A percentile compares a stretch with the other conserved stretches of the same genome.
phyloP scores from a whole-genome alignment of 2,113 vertebrate genomes.

The Ailurus styani region DNA sequence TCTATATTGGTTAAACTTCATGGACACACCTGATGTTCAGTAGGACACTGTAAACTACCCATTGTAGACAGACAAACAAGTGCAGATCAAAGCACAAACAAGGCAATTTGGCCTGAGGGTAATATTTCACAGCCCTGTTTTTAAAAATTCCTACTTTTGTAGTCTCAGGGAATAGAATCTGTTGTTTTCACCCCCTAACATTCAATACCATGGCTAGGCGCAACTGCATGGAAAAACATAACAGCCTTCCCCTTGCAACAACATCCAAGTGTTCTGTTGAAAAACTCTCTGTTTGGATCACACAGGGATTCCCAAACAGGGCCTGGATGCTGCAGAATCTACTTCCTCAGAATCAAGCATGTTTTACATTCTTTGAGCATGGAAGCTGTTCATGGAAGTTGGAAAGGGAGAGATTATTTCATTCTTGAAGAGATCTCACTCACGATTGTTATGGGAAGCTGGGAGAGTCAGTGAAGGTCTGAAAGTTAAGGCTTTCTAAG shows the following conservation, averaged over 20 bases:
- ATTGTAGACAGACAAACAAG: background rate
- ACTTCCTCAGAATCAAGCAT: background rate
- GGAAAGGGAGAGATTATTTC: background rate
- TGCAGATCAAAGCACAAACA: background rate
- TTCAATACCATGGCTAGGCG: background rate
- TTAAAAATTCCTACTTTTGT: background rate
- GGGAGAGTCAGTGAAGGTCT: background rate
- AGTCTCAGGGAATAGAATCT: background rate
- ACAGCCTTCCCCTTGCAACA: background rate
- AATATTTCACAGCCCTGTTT: background rate
- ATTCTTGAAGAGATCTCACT: background rate
- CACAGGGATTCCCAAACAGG: conserved; percentile 27
- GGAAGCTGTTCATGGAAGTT: background rate
- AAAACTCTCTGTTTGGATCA: background rate
- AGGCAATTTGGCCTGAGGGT: background rate
- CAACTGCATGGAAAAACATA: background rate
- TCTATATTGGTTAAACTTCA: background rate
- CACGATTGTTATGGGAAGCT: background rate
- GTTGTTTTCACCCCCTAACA: background rate
- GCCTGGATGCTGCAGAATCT: background rate
- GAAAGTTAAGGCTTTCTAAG: conserved; percentile 10
- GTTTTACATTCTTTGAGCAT: background rate
- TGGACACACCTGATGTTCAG: background rate
- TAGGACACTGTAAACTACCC: background rate
- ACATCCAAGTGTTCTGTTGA: background rate